These are phyloP conservation scores for Leptodactylus fuscus DNA, from an alignment of 2,113 vertebrate species.

Conservation along the genomic window DNA sequence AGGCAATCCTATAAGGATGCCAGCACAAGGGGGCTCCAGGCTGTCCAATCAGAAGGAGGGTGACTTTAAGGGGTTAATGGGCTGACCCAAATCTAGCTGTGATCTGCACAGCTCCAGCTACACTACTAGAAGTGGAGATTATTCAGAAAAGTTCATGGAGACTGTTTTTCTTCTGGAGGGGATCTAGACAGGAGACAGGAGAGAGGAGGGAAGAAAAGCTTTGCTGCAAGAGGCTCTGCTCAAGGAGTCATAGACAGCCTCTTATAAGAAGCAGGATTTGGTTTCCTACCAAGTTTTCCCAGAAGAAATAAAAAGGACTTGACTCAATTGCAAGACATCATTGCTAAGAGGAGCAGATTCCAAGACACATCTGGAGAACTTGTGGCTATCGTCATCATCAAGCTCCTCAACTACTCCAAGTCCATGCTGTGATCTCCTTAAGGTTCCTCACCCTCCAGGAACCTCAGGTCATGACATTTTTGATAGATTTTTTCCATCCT, in stretches of 20 bases:
- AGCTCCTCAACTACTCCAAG: background rate
- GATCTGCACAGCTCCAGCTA: conserved; percentile 41
- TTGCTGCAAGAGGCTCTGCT: conserved; percentile 2
- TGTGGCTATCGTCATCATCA: background rate
- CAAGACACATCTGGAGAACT: conserved; percentile 8
- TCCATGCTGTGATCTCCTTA: background rate
- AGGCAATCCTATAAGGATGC: conserved; percentile 19
- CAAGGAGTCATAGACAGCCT: conserved; percentile 12
- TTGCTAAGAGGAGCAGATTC: background rate
- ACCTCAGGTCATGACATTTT: conserved; percentile 29
- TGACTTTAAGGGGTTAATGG: conserved; percentile 67
- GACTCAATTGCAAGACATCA: conserved; percentile 17
- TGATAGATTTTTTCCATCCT: background rate
- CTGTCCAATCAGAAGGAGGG: conserved; percentile 49
- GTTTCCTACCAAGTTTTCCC: conserved; percentile 46
- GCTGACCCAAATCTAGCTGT: conserved; percentile 59
- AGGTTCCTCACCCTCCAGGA: background rate
- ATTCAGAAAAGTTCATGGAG: conserved; percentile 36
- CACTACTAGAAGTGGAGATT: conserved; percentile 34
- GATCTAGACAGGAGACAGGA: conserved; percentile 50
- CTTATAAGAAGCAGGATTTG: background rate
- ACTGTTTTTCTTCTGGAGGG: background rate
- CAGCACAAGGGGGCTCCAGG: background rate
- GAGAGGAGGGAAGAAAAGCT: conserved; percentile 37
- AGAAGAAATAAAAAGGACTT: conserved; percentile 28